phyloP scores from a whole-genome alignment of 1,140 invertebrate genomes.

The Diachasma alloeum region DNA sequence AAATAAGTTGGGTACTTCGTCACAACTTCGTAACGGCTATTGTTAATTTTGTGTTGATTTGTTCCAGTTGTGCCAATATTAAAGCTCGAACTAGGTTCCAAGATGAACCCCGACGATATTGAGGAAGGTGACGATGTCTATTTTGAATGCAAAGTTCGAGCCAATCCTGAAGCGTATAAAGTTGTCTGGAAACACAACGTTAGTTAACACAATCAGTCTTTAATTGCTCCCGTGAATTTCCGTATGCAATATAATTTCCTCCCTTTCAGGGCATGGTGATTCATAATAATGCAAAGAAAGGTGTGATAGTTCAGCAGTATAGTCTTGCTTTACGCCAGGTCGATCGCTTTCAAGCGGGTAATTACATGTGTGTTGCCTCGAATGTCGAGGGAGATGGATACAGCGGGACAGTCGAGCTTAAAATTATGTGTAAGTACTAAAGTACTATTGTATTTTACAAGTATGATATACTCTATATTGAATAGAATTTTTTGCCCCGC shows the following conservation, averaged over 20 bases:
- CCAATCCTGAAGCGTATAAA: constrained; percentile 87
- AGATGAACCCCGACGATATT: constrained; percentile 86
- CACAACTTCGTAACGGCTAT: too few relatives aligned
- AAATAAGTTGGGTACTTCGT: too few relatives aligned
- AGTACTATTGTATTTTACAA: too few relatives aligned
- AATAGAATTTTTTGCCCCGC: too few relatives aligned
- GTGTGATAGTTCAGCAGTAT: constrained; percentile 84
- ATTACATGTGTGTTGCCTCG: constrained; percentile 86
- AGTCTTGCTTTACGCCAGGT: constrained; percentile 82
- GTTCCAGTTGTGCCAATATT: constrained; percentile 78
- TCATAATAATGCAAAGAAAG: constrained; percentile 81
- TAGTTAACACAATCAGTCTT: constrained; percentile 63
- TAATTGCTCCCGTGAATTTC: background rate
- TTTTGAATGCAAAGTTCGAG: constrained; percentile 86
- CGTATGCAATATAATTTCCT: background rate
- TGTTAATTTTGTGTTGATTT: constrained; percentile 40
- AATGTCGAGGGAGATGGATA: constrained; percentile 89
- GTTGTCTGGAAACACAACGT: constrained; percentile 92
- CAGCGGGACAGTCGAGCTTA: constrained; percentile 80
- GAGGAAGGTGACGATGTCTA: constrained; percentile 91
- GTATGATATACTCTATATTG: too few relatives aligned
- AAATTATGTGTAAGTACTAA: constrained; percentile 87
- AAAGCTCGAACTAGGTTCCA: constrained; percentile 79
- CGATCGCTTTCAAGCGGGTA: constrained; percentile 80
- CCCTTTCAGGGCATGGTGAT: constrained; percentile 76